Evolutionary conservation across 1,140 invertebrate species (phyloP).

Genomic region (Ylistrum balloti): DNA sequence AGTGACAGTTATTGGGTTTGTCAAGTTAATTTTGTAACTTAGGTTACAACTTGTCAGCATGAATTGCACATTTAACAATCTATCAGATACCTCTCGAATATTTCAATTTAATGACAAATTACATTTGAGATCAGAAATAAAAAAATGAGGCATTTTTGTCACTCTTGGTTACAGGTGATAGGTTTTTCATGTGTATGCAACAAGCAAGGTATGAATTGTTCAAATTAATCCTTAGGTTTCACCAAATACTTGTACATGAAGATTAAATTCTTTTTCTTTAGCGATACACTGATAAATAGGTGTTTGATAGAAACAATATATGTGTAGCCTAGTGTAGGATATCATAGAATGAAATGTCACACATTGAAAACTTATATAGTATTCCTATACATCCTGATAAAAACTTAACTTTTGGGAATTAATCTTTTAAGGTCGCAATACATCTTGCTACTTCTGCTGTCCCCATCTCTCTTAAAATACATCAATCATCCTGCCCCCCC

Average conservation of each 20-base stretch:
- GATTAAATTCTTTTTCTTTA: neutral
- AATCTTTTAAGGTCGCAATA: too few species aligned
- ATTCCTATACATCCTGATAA: neutral
- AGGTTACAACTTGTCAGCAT: neutral
- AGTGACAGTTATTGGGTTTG: neutral
- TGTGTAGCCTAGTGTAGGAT: neutral
- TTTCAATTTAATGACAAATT: neutral
- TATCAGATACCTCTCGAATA: neutral
- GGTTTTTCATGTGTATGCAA: neutral
- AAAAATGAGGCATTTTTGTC: neutral
- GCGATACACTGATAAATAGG: neutral
- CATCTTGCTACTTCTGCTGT: too few species aligned
- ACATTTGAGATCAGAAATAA: neutral
- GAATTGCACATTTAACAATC: neutral
- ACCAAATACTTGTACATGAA: neutral
- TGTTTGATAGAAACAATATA: neutral
- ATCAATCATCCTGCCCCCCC: too few species aligned
- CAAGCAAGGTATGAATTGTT: neutral
- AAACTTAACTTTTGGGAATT: too few species aligned
- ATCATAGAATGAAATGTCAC: neutral
- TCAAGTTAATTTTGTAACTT: neutral
- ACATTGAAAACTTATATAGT: neutral
- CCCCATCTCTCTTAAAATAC: too few species aligned
- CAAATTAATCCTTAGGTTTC: neutral
- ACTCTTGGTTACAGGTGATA: neutral